Evolutionary conservation across 2,797 vertebrate species (phyloP), one percentile per base, ranked within the genome.

Genomic region (Cercopithecus mitis): DNA sequence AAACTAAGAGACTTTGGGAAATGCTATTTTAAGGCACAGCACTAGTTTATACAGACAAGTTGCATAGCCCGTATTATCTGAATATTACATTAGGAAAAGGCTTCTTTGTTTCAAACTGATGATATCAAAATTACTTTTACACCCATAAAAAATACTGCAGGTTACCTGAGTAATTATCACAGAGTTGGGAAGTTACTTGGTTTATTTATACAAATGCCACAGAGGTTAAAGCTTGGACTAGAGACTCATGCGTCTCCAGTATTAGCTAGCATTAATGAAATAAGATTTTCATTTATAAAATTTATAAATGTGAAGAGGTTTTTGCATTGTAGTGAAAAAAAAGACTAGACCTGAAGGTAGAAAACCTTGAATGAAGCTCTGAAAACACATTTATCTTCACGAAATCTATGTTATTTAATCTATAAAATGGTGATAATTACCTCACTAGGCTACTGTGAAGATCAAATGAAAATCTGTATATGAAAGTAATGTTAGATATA

Each of bases 381-480:
- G 84, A 12, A 83, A 93, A 75, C 24, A 88, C 11, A 33, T 7
- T 4, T 19, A 27, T 75, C 27, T 61, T 90, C 61, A 79, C 43
- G 70, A 93, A 93, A 43, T 45, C 13, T 88, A 45, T 72, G 24
- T 91, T 91, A 27, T 72, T 81, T 90, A 39, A 85, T 39, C 20
- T 58, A 81, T 27, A 80, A 92, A 92, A 84, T 24, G 24, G 84
- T 92, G 77, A 61, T 87, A 95, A 90, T 94, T 94, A 86, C 30
- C 45, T 94, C 43, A 39, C 9, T 77, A 47, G 61, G 70, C 61
- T 92, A 64, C 76, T 84, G 14, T 67, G 50, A 95, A 33, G 45
- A 85, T 84, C 81, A 92, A 84, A 94, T 85, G 77, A 92, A n/a
- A 96, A 87, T 64, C 43, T 94, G 50, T 90, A 94, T 55, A 75